Evolutionary conservation across 2,888 invertebrate species (phyloP).

Genomic region (Pollenia labialis): DNA sequence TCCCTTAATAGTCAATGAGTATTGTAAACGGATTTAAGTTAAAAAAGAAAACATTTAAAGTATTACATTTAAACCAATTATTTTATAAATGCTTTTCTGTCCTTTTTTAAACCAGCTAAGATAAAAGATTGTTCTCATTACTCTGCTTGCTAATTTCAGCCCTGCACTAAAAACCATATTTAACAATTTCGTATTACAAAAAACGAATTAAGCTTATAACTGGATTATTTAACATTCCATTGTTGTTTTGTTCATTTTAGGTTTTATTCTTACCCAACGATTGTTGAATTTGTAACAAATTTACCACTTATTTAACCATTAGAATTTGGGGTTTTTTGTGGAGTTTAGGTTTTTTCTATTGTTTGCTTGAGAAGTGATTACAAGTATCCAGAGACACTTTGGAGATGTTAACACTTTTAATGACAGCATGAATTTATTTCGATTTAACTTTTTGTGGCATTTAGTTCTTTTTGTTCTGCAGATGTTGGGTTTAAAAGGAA

Average conservation of each 20-base stretch:
- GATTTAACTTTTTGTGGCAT: constrained; percentile 71
- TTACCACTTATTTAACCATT: constrained; percentile 70
- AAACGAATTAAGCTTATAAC: constrained; percentile 56
- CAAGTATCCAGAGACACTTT: constrained; percentile 20
- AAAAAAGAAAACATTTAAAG: too few relatives aligned
- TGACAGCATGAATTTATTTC: constrained; percentile 71
- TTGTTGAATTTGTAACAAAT: constrained; percentile 64
- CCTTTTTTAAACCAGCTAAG: too few relatives aligned
- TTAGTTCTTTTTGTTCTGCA: constrained; percentile 4
- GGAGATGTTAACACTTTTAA: constrained; percentile 66
- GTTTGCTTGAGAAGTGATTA: not conserved
- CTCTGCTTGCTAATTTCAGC: not conserved
- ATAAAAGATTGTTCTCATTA: too few relatives aligned
- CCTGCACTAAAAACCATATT: constrained; percentile 45
- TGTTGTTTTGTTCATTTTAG: constrained; percentile 46
- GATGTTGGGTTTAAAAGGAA: not conserved
- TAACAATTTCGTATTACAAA: constrained; percentile 44
- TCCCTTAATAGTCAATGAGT: too few relatives aligned
- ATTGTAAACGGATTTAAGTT: too few relatives aligned
- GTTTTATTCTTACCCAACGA: constrained; percentile 38
- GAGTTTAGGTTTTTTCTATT: not conserved
- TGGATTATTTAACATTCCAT: constrained; percentile 64
- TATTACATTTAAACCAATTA: too few relatives aligned
- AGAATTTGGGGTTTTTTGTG: constrained; percentile 50
- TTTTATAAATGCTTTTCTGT: too few relatives aligned